phyloP scores from a whole-genome alignment of 2,888 invertebrate species.

The Camptogramma bilineatum region DNA sequence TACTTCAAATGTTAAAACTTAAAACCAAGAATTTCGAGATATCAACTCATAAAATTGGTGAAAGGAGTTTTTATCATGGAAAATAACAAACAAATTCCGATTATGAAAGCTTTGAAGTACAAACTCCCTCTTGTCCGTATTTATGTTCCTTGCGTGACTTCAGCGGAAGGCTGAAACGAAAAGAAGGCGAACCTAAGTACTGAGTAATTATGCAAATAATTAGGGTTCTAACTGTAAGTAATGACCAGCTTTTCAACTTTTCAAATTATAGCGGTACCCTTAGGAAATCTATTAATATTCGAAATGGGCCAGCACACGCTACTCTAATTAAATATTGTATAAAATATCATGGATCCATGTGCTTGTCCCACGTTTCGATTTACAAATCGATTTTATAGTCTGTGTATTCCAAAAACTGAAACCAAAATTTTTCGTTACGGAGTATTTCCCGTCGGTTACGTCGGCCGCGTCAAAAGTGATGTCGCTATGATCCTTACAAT shows the following conservation, averaged over 20 bases:
- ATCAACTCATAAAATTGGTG: slow-evolving; percentile 1
- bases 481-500: no score
- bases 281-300: neutral
- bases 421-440: no score
- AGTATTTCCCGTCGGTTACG: no score
- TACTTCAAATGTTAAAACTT: neutral
- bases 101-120: neutral
- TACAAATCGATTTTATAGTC: no score
- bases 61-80: neutral
- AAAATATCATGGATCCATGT: neutral
- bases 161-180: slow-evolving; percentile 17
- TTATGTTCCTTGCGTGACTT: slow-evolving; percentile 28
- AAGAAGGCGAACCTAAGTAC: slow-evolving; percentile 18
- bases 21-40: neutral
- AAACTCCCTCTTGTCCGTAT: neutral
- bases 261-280: neutral
- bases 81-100: neutral
- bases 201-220: slow-evolving; percentile 23
- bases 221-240: slow-evolving; percentile 6
- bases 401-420: no score
- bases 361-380: neutral
- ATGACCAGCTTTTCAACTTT: neutral
- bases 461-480: no score
- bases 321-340: neutral
- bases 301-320: slow-evolving; percentile 12